These are phyloP conservation scores for Trichopria drosophilae DNA, from an alignment of 2,888 invertebrate genomes.

Conservation along the genomic window DNA sequence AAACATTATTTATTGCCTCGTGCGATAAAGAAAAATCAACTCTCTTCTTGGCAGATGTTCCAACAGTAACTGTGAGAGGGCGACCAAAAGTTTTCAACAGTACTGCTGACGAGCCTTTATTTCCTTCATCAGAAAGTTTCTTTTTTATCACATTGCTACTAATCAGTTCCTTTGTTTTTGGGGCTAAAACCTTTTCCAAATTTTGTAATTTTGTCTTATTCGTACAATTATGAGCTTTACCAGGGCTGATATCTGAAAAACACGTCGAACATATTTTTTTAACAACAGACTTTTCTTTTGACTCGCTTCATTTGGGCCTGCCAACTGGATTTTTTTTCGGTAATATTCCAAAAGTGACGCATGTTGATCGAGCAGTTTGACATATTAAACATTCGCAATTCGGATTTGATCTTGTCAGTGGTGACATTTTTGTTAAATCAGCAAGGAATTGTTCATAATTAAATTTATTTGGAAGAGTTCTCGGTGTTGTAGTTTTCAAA, in stretches of 20 bases:
- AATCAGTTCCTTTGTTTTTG: neutral
- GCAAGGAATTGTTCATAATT: constrained; percentile 1
- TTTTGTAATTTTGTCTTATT: neutral
- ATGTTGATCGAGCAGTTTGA: neutral
- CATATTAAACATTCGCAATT: neutral
- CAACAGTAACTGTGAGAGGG: neutral
- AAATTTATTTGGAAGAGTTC: neutral
- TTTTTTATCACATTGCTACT: neutral
- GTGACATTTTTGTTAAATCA: neutral
- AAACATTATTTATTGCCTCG: too few relatives aligned
- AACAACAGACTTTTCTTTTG: too few relatives aligned
- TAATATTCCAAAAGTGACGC: neutral
- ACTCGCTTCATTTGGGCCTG: neutral
- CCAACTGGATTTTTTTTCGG: neutral
- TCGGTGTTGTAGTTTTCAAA: neutral
- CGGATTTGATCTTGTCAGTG: neutral
- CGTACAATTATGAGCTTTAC: neutral
- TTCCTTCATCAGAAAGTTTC: neutral
- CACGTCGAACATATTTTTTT: neutral
- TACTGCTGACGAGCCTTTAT: too few relatives aligned
- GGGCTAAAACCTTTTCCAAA: neutral
- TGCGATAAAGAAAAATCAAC: too few relatives aligned
- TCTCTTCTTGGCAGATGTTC: neutral
- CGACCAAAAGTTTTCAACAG: too few relatives aligned
- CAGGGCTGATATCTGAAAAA: neutral